Evolutionary conservation across 2,888 invertebrate genomes (phyloP), one percentile per base, ranked within the genome.

Genomic region (Siphonodentalium dalli): DNA sequence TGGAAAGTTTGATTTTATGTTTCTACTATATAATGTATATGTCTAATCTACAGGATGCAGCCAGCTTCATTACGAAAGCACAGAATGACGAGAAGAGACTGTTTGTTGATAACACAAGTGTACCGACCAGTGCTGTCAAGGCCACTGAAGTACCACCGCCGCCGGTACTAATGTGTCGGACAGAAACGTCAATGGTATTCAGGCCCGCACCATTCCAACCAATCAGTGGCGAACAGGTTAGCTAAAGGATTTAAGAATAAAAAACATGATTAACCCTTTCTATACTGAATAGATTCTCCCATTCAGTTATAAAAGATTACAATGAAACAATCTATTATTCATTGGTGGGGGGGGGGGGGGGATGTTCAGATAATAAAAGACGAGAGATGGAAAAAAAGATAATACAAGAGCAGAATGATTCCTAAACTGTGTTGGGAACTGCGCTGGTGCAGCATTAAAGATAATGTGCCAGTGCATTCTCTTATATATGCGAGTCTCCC

Each of bases 101-200:
- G 7, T 79, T 72, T 62, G 49, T 65, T n/a, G 77, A 76, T 23
- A 79, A 77, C 59, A 68, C 63, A 2, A 45, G 41, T 15, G 54
- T 61, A 11, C 39, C 53, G 3, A 63, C 58, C 15, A 62, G 59
- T 20, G 45, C 48, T 5, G 57, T 60, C 4, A 42, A 38, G 15
- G 54, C 61, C 20, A 52, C 63, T n/a, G 61, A 66, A 26, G 65
- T 74, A 1, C 79, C 81, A 1, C 78, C 78, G 6, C 68, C 77
- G 9, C 80, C 80, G 8, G 59, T 79, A 20, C 70, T 81, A 2
- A 62, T 79, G 34, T 71, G 72, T 52, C 65, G 80, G 18, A 78
- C 80, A 7, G 77, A 79, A 60, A 70, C 65, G n/a, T 68, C 63
- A 35, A 77, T 79, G 75, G 73, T 75, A 26, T 78, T 81, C 58